Conservation (phyloP, 2,797 vertebrate genomes). For the Orestias chungarensis region DNA sequence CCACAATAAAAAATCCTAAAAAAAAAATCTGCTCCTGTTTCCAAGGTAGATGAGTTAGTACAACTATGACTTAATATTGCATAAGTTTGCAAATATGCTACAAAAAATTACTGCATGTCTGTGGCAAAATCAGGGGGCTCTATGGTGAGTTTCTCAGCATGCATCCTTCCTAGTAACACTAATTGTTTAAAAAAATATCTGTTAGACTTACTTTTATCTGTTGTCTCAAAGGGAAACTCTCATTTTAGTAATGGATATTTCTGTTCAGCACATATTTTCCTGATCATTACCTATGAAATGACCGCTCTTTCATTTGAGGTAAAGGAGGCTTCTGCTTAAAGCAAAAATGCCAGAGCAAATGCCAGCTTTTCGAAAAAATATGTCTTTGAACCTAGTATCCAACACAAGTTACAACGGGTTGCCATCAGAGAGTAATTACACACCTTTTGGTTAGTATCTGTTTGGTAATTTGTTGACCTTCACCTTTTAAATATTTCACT, state of each 20-base stretch:
- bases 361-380: slow-evolving; percentile 14
- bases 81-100: too few relatives aligned
- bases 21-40: too few relatives aligned
- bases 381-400: not conserved
- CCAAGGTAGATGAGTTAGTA: too few relatives aligned
- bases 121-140: not conserved
- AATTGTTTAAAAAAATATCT: slow-evolving; percentile 24
- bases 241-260: slow-evolving; percentile 63
- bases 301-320: slow-evolving; percentile 17
- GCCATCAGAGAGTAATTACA: slow-evolving; percentile 14
- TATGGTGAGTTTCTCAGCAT: not conserved
- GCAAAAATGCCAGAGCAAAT: slow-evolving; percentile 23
- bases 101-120: not conserved
- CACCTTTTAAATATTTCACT: slow-evolving; percentile 47
- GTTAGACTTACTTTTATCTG: slow-evolving; percentile 18
- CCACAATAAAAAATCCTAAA: too few relatives aligned
- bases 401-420: slow-evolving; percentile 15
- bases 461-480: slow-evolving; percentile 49
- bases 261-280: slow-evolving; percentile 60
- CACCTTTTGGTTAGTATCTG: slow-evolving; percentile 18
- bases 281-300: slow-evolving; percentile 62
- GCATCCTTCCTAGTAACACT: slow-evolving; percentile 6
- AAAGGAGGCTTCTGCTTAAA: slow-evolving; percentile 6
- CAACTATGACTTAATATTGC: too few relatives aligned
- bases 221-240: slow-evolving; percentile 28